These are phyloP conservation scores for Lordiphosa mommai DNA, from an alignment of 1,140 invertebrate genomes.

Conservation along the genomic window DNA sequence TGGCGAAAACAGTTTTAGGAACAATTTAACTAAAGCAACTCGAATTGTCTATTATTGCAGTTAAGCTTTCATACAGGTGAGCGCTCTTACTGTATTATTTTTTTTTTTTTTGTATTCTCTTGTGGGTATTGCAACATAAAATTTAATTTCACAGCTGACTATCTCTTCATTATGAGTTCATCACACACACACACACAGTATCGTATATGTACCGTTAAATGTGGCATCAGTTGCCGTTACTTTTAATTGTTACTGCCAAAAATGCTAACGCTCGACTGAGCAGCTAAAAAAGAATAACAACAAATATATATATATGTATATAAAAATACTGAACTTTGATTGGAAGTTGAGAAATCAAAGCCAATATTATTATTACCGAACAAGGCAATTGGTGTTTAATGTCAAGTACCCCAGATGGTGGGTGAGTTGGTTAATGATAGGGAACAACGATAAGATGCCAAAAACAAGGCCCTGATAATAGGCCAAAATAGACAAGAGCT, in stretches of 20 bases:
- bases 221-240: slow-evolving; percentile 46
- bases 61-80: slow-evolving; percentile 31
- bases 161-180: slow-evolving; percentile 55
- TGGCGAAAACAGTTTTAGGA: too few relatives aligned
- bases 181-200: slow-evolving; percentile 6
- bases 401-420: slow-evolving; percentile 21
- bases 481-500: not conserved
- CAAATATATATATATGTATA: slow-evolving; percentile 4
- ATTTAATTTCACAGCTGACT: slow-evolving; percentile 63
- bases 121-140: slow-evolving; percentile 35
- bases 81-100: not conserved
- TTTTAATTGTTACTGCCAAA: slow-evolving; percentile 69
- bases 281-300: slow-evolving; percentile 3
- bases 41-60: slow-evolving; percentile 19
- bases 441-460: slow-evolving; percentile 31
- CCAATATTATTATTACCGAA: slow-evolving; percentile 6
- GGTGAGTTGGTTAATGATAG: slow-evolving; percentile 21
- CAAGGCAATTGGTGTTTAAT: slow-evolving; percentile 26
- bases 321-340: slow-evolving; percentile 29
- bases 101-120: slow-evolving; percentile 2
- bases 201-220: slow-evolving; percentile 45
- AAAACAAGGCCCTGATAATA: slow-evolving; percentile 42
- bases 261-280: slow-evolving; percentile 38
- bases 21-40: not conserved
- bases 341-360: slow-evolving; percentile 62